Percentiles rank a stretch among this genome's conserved stretches.
These are phyloP conservation scores for Dendrocincla fuliginosa DNA, from an alignment of 2,797 vertebrate species.

Conservation along the genomic window DNA sequence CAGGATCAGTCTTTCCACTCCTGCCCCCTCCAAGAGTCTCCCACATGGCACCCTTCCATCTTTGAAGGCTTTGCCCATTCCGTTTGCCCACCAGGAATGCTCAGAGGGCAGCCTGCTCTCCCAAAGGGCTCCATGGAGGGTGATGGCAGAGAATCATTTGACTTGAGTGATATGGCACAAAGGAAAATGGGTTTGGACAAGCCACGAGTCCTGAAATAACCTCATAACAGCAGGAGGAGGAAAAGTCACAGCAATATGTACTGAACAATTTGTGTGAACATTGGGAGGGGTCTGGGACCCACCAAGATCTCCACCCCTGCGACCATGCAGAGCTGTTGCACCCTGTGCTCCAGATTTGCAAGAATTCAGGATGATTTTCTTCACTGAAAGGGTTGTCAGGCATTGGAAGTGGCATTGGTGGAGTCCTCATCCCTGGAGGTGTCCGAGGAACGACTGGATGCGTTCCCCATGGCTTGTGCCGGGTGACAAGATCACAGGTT, in stretches of 20 bases:
- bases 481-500: not conserved
- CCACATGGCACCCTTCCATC: accelerated
- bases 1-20: no score
- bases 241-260: not conserved
- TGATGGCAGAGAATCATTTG: not conserved
- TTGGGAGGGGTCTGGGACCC: not conserved
- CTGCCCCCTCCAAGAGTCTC: not conserved
- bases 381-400: not conserved
- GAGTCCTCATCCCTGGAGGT: not conserved
- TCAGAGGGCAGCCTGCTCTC: not conserved
- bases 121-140: not conserved
- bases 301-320: accelerated
- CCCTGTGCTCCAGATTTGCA: not conserved
- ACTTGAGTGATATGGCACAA: not conserved
- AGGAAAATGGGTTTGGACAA: not conserved
- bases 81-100: not conserved
- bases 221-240: not conserved
- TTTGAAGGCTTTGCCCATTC: not conserved
- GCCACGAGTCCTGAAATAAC: not conserved
- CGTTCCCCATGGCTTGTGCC: not conserved
- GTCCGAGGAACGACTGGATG: not conserved
- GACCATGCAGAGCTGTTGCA: not conserved
- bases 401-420: accelerated
- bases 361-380: not conserved
- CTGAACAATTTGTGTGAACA: not conserved